These are phyloP conservation scores for Neofelis nebulosa DNA, from an alignment of 2,113 vertebrate species.

Conservation along the genomic window DNA sequence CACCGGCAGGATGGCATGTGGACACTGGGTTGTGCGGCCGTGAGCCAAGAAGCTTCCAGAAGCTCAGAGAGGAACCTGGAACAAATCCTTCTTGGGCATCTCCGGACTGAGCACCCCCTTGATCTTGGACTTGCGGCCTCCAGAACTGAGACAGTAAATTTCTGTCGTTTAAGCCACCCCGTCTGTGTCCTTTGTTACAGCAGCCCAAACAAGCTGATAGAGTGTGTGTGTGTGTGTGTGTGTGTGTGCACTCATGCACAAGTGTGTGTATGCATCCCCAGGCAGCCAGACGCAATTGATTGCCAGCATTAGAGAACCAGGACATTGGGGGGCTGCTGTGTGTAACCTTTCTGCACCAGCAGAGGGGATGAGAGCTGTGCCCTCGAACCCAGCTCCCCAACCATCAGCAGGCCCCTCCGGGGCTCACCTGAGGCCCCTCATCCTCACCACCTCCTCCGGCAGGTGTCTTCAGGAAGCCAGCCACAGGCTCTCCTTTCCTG, in stretches of 20 bases:
- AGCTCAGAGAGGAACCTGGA: background rate
- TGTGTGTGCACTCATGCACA: too few relatives aligned
- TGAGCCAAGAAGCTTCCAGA: background rate
- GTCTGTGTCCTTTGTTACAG: too few relatives aligned
- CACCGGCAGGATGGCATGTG: background rate
- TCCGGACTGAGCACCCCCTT: background rate
- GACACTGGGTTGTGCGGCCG: too few relatives aligned
- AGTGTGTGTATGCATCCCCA: background rate
- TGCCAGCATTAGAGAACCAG: background rate
- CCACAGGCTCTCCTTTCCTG: background rate
- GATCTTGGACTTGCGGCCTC: background rate
- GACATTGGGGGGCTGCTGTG: accelerated
- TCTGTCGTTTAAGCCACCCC: background rate
- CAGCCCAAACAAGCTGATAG: accelerated
- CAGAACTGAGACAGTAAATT: background rate
- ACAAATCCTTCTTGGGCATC: background rate
- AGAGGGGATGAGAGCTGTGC: background rate
- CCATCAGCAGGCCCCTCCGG: background rate
- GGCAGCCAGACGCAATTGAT: background rate
- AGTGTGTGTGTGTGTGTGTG: background rate
- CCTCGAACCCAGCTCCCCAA: background rate
- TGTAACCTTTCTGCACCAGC: background rate
- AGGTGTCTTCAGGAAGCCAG: background rate
- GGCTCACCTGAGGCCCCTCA: background rate
- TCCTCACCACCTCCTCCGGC: background rate